Percentiles rank a stretch among this genome's conserved stretches.
Conservation (phyloP, 2,888 invertebrate species). For the Hirtodrosophila trivittata region DNA sequence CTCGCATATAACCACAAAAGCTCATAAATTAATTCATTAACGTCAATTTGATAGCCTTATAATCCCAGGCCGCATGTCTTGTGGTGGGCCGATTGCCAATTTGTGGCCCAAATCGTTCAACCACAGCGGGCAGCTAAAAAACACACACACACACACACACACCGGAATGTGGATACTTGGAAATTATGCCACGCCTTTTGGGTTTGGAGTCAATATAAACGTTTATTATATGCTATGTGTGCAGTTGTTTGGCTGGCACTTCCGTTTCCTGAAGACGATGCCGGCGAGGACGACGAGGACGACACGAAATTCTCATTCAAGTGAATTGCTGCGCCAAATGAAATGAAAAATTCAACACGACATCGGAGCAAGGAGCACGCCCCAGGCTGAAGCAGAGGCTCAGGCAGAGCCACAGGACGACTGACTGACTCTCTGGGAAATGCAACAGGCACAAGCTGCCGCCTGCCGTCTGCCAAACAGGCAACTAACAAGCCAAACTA, state of each 20-base stretch:
- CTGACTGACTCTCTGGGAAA: conserved; percentile 33
- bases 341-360: conserved; percentile 81
- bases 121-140: conserved; percentile 11
- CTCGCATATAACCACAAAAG: conserved; percentile 52
- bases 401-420: conserved; percentile 7
- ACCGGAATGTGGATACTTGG: conserved; percentile 18
- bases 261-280: conserved; percentile 71
- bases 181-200: conserved; percentile 42
- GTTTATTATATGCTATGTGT: conserved; percentile 73
- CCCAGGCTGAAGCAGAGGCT: conserved; percentile 7
- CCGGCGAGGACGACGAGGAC: conserved; percentile 28
- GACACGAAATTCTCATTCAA: conserved; percentile 80
- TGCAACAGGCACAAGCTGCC: conserved; percentile 67
- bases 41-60: conserved; percentile 75
- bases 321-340: conserved; percentile 82
- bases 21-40: conserved; percentile 79
- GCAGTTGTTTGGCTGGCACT: conserved; percentile 76
- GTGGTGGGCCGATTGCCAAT: conserved; percentile 38
- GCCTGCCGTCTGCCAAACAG: conserved; percentile 27
- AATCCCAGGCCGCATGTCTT: conserved; percentile 53
- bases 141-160: not conserved
- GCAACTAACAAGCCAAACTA: conserved; percentile 76
- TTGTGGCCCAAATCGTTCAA: conserved; percentile 18
- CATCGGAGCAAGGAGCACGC: conserved; percentile 54
- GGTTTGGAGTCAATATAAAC: conserved; percentile 61